Conservation (phyloP, 2,797 vertebrate species). For the Champsocephalus esox region DNA sequence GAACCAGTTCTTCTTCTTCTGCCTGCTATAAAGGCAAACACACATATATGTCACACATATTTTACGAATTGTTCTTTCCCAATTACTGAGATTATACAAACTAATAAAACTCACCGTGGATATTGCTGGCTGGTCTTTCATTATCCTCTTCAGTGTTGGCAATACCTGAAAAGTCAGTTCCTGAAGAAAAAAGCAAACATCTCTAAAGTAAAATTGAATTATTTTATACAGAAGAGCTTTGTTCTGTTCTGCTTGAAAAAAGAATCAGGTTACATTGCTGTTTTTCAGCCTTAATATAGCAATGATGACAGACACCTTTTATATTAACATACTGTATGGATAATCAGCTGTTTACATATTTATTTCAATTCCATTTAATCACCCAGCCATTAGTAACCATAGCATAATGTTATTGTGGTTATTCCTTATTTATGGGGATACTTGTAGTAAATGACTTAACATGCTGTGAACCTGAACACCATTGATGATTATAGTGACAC, state of each 20-base stretch:
- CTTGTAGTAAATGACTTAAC: neutral
- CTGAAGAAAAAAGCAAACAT: constrained; percentile 46
- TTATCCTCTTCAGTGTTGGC: constrained; percentile 77
- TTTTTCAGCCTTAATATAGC: neutral
- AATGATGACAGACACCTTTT: neutral
- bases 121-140: constrained; percentile 81
- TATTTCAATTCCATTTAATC: neutral
- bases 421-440: neutral
- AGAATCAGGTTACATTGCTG: neutral
- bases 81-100: neutral
- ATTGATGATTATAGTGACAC: neutral
- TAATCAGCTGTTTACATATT: neutral
- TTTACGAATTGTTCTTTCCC: constrained; percentile 8
- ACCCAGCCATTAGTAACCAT: neutral
- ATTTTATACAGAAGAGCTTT: neutral
- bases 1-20: constrained; percentile 39
- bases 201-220: neutral
- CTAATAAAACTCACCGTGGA: constrained; percentile 83
- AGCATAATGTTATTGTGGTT: neutral
- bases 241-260: neutral
- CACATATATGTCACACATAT: constrained; percentile 43
- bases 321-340: neutral
- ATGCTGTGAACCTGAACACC: neutral
- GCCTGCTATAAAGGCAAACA: constrained; percentile 64
- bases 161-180: constrained; percentile 42